These are phyloP conservation scores for Plemyria rubiginata DNA, from an alignment of 2,888 invertebrate species.

Conservation along the genomic window DNA sequence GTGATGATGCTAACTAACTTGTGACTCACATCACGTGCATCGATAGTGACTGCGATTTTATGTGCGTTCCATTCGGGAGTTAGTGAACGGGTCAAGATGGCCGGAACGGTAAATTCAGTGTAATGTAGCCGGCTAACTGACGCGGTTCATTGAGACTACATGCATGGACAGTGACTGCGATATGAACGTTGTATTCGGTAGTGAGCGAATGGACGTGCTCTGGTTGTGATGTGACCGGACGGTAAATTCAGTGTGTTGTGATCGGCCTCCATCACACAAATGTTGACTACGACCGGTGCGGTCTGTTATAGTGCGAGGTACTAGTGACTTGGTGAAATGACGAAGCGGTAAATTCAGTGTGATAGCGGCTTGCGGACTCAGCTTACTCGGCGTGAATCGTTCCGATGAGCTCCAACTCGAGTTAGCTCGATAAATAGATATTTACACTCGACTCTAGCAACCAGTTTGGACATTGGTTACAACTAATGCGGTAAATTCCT, in stretches of 20 bases:
- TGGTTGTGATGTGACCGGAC: not conserved
- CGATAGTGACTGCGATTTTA: too few species aligned
- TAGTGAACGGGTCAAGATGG: too few species aligned
- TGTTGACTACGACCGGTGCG: not conserved
- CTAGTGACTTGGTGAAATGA: not conserved
- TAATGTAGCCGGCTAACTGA: not conserved
- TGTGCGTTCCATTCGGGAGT: too few species aligned
- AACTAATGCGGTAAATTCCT: too few species aligned
- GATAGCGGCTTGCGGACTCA: not conserved
- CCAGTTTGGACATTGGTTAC: too few species aligned
- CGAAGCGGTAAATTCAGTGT: conserved; percentile 9
- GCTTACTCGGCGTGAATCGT: not conserved
- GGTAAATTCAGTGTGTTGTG: not conserved
- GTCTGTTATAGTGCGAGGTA: not conserved
- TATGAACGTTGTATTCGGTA: too few species aligned
- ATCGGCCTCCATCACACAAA: not conserved
- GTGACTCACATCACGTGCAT: too few species aligned
- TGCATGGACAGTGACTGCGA: too few species aligned
- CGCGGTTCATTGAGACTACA: too few species aligned
- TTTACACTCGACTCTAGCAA: not conserved
- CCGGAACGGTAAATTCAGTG: conserved; percentile 9
- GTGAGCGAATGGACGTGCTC: not conserved
- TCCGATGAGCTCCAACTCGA: not conserved
- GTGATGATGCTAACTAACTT: too few species aligned
- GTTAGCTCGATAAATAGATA: not conserved